phyloP scores from a whole-genome alignment of 2,797 vertebrate genomes.

The Melanotaenia pygmaea region DNA sequence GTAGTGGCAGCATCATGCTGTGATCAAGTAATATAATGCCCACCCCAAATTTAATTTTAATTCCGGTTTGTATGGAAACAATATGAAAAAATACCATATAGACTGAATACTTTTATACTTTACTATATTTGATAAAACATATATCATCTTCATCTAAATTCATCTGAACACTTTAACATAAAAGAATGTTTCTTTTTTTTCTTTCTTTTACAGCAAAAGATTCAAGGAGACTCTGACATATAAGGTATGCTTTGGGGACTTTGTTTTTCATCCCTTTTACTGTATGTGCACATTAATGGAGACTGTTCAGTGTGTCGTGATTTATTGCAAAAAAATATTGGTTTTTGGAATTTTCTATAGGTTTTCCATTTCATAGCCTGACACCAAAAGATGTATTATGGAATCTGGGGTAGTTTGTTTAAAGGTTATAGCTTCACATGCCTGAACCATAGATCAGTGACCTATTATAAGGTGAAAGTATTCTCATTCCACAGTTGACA shows the following conservation, averaged over 20 bases:
- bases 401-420: neutral
- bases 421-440: conserved; percentile 22
- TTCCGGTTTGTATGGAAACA: neutral
- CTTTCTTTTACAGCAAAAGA: conserved; percentile 70
- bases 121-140: neutral
- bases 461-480: conserved; percentile 28
- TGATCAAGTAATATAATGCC: neutral
- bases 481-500: conserved; percentile 15
- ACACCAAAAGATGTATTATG: conserved; percentile 5
- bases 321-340: conserved; percentile 12
- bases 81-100: neutral
- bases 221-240: conserved; percentile 79
- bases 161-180: neutral
- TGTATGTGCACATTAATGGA: neutral
- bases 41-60: neutral
- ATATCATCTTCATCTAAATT: neutral
- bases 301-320: neutral
- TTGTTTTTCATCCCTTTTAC: neutral
- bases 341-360: neutral
- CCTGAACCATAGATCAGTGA: conserved; percentile 20
- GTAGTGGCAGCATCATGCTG: neutral
- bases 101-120: neutral
- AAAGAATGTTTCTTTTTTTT: conserved; percentile 31
- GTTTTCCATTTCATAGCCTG: neutral
- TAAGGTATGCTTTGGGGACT: conserved; percentile 75